Evolutionary conservation across 2,888 invertebrate species (phyloP), one percentile per base, ranked within the genome.

Genomic region (Drosophila falleni): DNA sequence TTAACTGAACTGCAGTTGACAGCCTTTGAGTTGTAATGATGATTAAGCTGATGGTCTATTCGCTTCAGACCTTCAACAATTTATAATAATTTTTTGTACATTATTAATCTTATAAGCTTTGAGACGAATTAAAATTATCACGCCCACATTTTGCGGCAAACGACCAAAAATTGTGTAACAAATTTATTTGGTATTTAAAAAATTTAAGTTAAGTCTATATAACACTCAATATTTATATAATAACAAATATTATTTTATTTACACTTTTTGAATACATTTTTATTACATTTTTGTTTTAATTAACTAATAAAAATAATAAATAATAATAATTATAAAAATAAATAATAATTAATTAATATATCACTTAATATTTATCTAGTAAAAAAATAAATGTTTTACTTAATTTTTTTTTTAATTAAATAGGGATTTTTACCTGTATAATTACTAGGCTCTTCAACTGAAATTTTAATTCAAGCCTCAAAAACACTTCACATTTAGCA

Each of bases 1-100:
- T 41, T 2, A 49, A 31, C 55, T 31, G 15, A 33, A 33, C 44
- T 61, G 59, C 26, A 42, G 31, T 44, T 69, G 58, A 62, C 61
- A 73, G 55, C 10, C 8, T 29, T 23, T 8, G 11, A 49, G 51
- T 59, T 39, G 16, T 54, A 41, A 46, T 68, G 49, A 56, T 31
- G 53, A 60, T 58, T 58, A 26, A 69, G 39, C 19, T 56, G 6
- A 31, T 10, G 5, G 37, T n/a, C 54, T 26, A 44, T 60, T 60
- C 39, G 33, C 19, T 15, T 19, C 41, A 67, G 42, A 33, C 3
- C 11, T 3, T 6, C 15, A 29, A 33, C 39, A 44, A 55, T 50
- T 50, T n/a, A 55, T 66, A 23, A 49, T 35, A 59, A 60, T 56
- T 44, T 37, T 47, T 19, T 23, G 13, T 19, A 1, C 13, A 6